Evolutionary conservation across 2,888 invertebrate genomes (phyloP), one percentile per base, ranked within the genome.

Genomic region (Ganaspis brasiliensis): DNA sequence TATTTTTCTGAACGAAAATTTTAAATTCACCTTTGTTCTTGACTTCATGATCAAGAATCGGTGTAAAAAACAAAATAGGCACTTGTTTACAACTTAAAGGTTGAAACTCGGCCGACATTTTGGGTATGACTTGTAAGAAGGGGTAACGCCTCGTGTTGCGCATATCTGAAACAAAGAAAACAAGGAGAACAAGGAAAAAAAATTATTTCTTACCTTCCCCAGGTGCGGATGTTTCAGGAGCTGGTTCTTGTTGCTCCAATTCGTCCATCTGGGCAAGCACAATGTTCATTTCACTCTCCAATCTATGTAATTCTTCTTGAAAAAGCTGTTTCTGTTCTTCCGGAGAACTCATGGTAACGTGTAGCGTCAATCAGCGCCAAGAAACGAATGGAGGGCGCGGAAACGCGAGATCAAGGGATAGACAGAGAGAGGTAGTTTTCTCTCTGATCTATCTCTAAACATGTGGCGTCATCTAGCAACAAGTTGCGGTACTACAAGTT

Each of bases 281-380:
- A 12, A 45, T 9, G 45, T 45, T 45, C 45, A 45, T n/a, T 45
- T n/a, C n/a, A 1, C n/a, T 14, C 45, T 45, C 45, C 45, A 45
- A n/a, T 45, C 14, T 14, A 12, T 4, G n/a, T 12, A 45, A 45
- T 45, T 45, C 45, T 12, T 45, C n/a, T 45, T 45, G n/a, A 45
- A 45, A 45, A 45, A 45, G 45, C n/a, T 45, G 45, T n/a, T 14
- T 45, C n/a, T 45, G 45, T 45, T 45, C 45, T 45, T 1, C n/a
- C 45, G 9, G 45, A 45, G 45, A 45, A n/a, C 45, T 45, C 45
- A 45, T 35, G 14, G 45, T 45, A 12, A n/a, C 45, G 45, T 45
- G 40, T 49, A 49, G 49, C 49, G 16, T 49, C 49, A 49, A 49
- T 5, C n/a, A 49, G n/a, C n/a, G n/a, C n/a, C n/a, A n/a, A n/a